Evolutionary conservation across 2,888 invertebrate genomes (phyloP).

Genomic region (Brachypalpus laphriformis): DNA sequence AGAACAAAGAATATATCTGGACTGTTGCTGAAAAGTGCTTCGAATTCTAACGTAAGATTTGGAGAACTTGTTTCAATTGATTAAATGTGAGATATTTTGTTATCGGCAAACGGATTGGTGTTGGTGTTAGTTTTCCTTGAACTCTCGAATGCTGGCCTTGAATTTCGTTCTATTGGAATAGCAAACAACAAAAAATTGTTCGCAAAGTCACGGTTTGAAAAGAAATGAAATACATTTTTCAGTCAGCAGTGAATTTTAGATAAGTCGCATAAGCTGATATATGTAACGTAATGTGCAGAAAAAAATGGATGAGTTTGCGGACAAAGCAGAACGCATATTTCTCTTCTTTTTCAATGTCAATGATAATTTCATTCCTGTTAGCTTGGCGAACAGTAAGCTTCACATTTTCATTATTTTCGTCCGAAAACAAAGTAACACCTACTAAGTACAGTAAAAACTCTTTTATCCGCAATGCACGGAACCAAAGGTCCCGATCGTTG

Average conservation of each 20-base stretch:
- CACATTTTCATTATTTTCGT: too few relatives aligned
- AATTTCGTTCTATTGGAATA: background rate
- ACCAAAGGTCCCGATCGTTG: too few relatives aligned
- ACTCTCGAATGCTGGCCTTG: conserved; percentile 8
- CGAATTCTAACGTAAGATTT: background rate
- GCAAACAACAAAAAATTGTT: background rate
- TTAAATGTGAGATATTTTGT: background rate
- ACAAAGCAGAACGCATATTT: too few relatives aligned
- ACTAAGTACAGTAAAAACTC: too few relatives aligned
- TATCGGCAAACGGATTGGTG: background rate
- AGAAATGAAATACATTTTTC: background rate
- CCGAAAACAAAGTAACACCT: too few relatives aligned
- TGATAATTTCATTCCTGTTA: too few relatives aligned
- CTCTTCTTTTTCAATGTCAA: too few relatives aligned
- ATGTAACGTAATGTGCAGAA: too few relatives aligned
- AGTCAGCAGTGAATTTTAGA: background rate
- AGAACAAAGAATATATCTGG: background rate
- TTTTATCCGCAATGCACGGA: too few relatives aligned
- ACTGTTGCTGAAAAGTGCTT: background rate
- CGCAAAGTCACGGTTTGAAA: background rate
- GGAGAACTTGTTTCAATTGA: conserved; percentile 11
- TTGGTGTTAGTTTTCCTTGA: background rate
- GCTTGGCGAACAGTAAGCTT: too few relatives aligned
- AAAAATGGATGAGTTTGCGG: too few relatives aligned
- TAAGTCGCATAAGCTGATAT: too few relatives aligned